These are phyloP conservation scores for Thumatha senex DNA, from an alignment of 2,888 invertebrate genomes.

Conservation along the genomic window DNA sequence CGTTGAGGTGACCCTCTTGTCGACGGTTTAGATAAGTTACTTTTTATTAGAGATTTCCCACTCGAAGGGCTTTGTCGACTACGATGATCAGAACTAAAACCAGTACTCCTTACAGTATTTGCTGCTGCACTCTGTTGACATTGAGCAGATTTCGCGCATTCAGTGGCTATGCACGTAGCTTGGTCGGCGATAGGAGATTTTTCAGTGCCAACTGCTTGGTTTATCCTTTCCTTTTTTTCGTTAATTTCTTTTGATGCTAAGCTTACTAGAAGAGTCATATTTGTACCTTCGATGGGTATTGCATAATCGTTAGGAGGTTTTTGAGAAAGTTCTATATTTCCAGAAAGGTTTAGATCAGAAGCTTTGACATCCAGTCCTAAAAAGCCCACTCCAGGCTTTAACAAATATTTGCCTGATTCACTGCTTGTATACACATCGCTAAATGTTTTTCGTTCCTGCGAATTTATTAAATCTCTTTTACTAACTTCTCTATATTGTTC, in stretches of 20 bases:
- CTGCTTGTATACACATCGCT: slow-evolving; percentile 26
- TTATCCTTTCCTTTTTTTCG: slow-evolving; percentile 10
- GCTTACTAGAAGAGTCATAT: slow-evolving; percentile 66
- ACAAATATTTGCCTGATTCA: slow-evolving; percentile 17
- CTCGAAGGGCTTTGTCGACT: slow-evolving; percentile 9
- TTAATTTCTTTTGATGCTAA: slow-evolving; percentile 39
- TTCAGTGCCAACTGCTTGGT: slow-evolving; percentile 47
- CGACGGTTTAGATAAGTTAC: slow-evolving; percentile 2
- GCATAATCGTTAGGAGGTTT: slow-evolving; percentile 41
- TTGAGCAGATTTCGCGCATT: slow-evolving; percentile 61
- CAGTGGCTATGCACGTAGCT: slow-evolving; percentile 52
- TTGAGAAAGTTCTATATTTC: slow-evolving; percentile 27
- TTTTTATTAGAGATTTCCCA: slow-evolving; percentile 5
- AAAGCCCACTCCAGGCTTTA: slow-evolving; percentile 9
- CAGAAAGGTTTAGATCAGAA: slow-evolving; percentile 4
- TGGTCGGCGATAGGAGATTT: slow-evolving; percentile 41
- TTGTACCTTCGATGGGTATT: slow-evolving; percentile 73
- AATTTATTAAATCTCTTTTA: slow-evolving; percentile 24
- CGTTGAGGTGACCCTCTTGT: slow-evolving; percentile 16
- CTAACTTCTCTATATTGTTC: slow-evolving; percentile 49
- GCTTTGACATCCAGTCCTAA: slow-evolving; percentile 3
- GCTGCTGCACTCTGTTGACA: slow-evolving; percentile 31
- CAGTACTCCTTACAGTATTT: slow-evolving; percentile 7
- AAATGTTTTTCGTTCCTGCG: slow-evolving; percentile 20
- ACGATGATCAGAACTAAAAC: slow-evolving; percentile 16